A percentile compares a stretch with the other conserved stretches of the same genome.
These are phyloP conservation scores for Oryzias sinensis DNA, from an alignment of 2,797 vertebrate genomes.

Conservation along the genomic window DNA sequence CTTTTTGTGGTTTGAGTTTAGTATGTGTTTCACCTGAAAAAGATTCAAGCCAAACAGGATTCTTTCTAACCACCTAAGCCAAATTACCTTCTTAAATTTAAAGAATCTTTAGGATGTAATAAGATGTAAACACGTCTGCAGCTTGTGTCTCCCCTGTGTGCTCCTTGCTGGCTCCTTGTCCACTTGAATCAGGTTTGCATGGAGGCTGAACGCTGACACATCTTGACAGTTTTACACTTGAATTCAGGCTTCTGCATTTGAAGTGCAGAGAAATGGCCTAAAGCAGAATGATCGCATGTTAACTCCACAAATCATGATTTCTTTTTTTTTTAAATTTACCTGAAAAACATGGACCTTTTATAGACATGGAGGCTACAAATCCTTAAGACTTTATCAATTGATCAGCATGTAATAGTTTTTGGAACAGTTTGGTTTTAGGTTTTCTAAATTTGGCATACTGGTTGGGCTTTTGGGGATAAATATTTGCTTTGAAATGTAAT, in stretches of 20 bases:
- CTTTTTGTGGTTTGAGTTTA: too few species aligned
- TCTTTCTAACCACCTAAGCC: too few species aligned
- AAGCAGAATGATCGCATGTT: slow-evolving; percentile 33
- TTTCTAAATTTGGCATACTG: too few species aligned
- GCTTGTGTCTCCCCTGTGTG: slow-evolving; percentile 48
- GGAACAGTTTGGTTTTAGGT: too few species aligned
- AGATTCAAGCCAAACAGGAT: too few species aligned
- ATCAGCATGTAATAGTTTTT: too few species aligned
- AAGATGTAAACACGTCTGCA: slow-evolving; percentile 1
- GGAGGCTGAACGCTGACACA: slow-evolving; percentile 75
- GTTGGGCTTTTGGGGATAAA: too few species aligned
- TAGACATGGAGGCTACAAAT: neutral
- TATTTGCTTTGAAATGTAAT: too few species aligned
- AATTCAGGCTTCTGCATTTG: slow-evolving; percentile 65
- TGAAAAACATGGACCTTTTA: slow-evolving; percentile 16
- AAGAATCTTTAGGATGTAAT: neutral
- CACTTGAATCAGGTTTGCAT: slow-evolving; percentile 70
- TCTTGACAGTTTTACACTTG: slow-evolving; percentile 80
- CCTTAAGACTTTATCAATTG: too few species aligned
- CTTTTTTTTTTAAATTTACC: slow-evolving; percentile 23
- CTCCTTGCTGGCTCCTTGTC: slow-evolving; percentile 80
- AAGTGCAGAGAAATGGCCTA: slow-evolving; percentile 45
- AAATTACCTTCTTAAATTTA: too few species aligned
- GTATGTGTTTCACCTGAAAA: too few species aligned
- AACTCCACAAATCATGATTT: slow-evolving; percentile 26